Percentiles rank a stretch among this genome's conserved stretches.
phyloP scores from a whole-genome alignment of 2,797 vertebrate species.

The Semotilus atromaculatus region DNA sequence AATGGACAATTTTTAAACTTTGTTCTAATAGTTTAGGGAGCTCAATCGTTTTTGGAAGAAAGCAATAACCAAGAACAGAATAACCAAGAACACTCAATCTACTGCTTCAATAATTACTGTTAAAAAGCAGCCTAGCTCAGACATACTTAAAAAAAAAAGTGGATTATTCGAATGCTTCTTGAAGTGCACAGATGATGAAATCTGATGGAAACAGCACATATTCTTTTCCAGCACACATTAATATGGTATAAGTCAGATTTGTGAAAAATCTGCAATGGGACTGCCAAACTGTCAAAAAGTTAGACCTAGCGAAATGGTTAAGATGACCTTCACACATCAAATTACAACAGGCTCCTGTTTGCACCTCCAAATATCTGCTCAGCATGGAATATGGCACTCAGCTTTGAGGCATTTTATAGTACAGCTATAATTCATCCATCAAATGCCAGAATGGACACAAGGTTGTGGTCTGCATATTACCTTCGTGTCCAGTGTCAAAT shows the following conservation, averaged over 20 bases:
- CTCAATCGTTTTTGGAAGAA: neutral
- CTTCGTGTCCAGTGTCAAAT: conserved; percentile 5
- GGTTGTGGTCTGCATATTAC: neutral
- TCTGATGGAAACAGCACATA: neutral
- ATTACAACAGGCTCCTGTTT: neutral
- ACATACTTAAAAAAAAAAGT: no score
- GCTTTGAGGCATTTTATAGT: neutral
- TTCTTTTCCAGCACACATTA: conserved; percentile 11
- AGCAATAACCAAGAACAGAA: conserved; percentile 14
- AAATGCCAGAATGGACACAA: neutral
- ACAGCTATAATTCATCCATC: conserved; percentile 19
- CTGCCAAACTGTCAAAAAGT: conserved; percentile 33
- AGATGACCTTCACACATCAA: conserved; percentile 27
- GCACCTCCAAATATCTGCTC: neutral
- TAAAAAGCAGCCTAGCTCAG: conserved; percentile 5
- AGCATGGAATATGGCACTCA: conserved; percentile 16
- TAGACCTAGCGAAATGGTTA: neutral
- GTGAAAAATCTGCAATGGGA: conserved; percentile 15
- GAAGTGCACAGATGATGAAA: conserved; percentile 28
- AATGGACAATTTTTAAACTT: neutral
- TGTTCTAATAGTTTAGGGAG: neutral
- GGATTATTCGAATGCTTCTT: conserved; percentile 8
- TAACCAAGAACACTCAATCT: neutral
- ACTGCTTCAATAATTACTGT: conserved; percentile 20
- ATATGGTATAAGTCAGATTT: neutral